A percentile compares a stretch with the other conserved stretches of the same genome.
phyloP scores from a whole-genome alignment of 2,888 invertebrate genomes.

The Rotaria socialis region DNA sequence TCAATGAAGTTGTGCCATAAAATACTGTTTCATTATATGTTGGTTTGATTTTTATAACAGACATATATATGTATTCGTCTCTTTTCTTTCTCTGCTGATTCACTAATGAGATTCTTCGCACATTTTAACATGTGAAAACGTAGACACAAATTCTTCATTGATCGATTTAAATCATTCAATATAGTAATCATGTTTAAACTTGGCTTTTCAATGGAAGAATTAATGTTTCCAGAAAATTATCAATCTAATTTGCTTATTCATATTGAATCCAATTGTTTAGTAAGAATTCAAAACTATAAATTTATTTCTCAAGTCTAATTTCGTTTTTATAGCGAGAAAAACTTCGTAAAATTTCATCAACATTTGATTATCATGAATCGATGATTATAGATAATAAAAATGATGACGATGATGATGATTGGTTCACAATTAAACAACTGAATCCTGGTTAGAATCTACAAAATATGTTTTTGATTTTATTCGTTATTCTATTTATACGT shows the following conservation, averaged over 20 bases:
- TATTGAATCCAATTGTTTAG: neutral
- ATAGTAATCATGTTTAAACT: neutral
- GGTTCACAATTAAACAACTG: constrained; percentile 2
- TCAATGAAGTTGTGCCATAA: neutral
- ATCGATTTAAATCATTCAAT: neutral
- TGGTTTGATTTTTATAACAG: neutral
- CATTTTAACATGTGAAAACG: neutral
- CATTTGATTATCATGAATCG: neutral
- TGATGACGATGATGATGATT: neutral
- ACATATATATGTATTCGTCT: neutral
- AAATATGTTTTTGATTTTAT: too few species aligned
- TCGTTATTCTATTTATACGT: neutral
- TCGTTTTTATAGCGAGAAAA: neutral
- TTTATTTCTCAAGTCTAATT: too few species aligned
- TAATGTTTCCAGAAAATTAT: constrained; percentile 33
- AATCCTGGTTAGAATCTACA: neutral
- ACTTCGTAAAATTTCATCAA: neutral
- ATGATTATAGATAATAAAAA: neutral
- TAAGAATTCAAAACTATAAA: neutral
- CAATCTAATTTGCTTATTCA: neutral
- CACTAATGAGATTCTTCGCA: neutral
- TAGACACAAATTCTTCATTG: neutral
- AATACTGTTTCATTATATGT: neutral
- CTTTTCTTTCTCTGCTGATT: neutral
- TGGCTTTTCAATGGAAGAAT: constrained; percentile 20